Evolutionary conservation across 2,888 invertebrate genomes (phyloP).

Genomic region (Tachina grossa): DNA sequence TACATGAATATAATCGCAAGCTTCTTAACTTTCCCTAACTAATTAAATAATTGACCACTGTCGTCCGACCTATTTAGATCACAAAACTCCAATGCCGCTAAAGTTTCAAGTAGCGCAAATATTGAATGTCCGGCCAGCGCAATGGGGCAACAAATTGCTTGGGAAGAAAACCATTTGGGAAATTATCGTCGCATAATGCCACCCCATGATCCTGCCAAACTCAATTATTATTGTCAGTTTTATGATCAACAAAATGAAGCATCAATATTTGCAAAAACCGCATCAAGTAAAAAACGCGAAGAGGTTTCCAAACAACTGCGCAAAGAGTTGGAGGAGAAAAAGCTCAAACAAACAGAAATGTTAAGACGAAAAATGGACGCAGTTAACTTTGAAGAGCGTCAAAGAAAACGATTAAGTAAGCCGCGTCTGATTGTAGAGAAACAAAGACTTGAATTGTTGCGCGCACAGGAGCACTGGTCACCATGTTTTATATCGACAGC

Average conservation of each 20-base stretch:
- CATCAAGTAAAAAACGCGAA: conserved; percentile 90
- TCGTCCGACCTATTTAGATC: conserved; percentile 35
- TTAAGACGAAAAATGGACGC: conserved; percentile 52
- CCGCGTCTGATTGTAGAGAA: conserved; percentile 84
- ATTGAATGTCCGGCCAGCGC: conserved; percentile 79
- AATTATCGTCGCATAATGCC: conserved; percentile 89
- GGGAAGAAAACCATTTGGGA: conserved; percentile 90
- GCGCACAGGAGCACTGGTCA: conserved; percentile 77
- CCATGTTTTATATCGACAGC: conserved; percentile 82
- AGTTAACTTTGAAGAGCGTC: conserved; percentile 72
- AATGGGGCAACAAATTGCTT: conserved; percentile 86
- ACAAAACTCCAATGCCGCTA: conserved; percentile 25
- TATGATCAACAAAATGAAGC: conserved; percentile 88
- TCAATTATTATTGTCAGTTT: conserved; percentile 86
- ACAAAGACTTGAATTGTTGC: conserved; percentile 73
- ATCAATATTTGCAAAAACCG: conserved; percentile 87
- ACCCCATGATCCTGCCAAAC: conserved; percentile 82
- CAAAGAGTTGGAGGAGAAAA: conserved; percentile 84
- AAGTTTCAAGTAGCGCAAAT: conserved; percentile 10
- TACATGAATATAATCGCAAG: no score
- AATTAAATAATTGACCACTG: no score
- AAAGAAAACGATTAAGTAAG: conserved; percentile 75
- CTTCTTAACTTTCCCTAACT: no score
- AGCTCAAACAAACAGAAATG: conserved; percentile 76
- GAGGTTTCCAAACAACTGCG: conserved; percentile 88